Evolutionary conservation across 2,797 vertebrate genomes (phyloP).

Genomic region (Borostomias antarcticus): DNA sequence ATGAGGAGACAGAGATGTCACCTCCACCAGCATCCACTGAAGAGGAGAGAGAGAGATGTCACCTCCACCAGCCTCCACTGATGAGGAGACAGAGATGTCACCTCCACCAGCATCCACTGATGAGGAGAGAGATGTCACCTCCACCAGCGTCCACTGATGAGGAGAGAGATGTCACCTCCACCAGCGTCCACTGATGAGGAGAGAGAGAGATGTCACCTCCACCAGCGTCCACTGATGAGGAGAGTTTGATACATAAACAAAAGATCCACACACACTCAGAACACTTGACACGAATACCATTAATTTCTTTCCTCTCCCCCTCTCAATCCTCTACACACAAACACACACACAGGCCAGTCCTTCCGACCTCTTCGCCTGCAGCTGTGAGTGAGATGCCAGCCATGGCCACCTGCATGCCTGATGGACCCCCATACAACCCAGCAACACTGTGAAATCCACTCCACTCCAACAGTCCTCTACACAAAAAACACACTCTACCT

Average conservation of each 20-base stretch:
- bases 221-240: too few species aligned
- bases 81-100: too few species aligned
- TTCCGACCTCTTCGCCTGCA: constrained; percentile 6
- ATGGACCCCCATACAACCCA: not conserved
- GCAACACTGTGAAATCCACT: too few species aligned
- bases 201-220: not conserved
- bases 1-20: too few species aligned
- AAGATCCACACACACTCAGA: not conserved
- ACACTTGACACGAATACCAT: not conserved
- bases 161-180: not conserved
- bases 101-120: too few species aligned
- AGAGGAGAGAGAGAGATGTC: not conserved
- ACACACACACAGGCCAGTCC: constrained; percentile 14
- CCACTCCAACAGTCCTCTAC: too few species aligned
- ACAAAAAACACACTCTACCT: too few species aligned
- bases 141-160: not conserved
- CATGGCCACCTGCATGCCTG: constrained; percentile 10
- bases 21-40: not conserved
- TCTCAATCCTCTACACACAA: not conserved
- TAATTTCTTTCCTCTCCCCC: not conserved
- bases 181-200: too few species aligned
- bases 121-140: not conserved
- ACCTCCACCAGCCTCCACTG: too few species aligned
- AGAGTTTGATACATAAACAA: not conserved
- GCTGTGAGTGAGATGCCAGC: constrained; percentile 1